Evolutionary conservation across 92 coral and sea anemone genomes (phyloP).

Genomic region (Porites divaricata): DNA sequence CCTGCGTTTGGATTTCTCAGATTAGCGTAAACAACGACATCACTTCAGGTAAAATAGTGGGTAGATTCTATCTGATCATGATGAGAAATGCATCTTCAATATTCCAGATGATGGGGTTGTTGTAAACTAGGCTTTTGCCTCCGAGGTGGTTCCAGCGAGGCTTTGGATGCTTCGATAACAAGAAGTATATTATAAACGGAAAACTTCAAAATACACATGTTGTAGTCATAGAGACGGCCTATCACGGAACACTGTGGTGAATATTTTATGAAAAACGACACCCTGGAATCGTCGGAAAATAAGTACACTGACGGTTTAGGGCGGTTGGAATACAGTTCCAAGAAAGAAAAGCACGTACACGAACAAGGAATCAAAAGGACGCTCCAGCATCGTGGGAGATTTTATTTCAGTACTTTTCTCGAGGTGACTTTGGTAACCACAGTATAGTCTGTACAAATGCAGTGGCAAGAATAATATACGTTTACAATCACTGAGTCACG

Average conservation of each 20-base stretch:
- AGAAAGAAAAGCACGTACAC: not conserved
- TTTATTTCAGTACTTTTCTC: not conserved
- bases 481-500: not conserved
- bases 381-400: not conserved
- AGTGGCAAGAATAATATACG: not conserved
- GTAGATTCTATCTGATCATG: not conserved
- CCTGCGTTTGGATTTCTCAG: not conserved
- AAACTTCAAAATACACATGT: not conserved
- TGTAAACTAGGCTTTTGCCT: not conserved
- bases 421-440: not conserved
- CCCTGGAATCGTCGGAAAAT: slow-evolving; percentile 2
- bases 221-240: slow-evolving; percentile 34
- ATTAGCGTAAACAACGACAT: slow-evolving; percentile 1
- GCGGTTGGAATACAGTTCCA: not conserved
- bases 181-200: slow-evolving; percentile 11
- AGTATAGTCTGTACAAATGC: not conserved
- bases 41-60: not conserved
- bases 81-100: not conserved
- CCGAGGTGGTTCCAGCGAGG: not conserved
- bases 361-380: not conserved
- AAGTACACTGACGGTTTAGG: not conserved
- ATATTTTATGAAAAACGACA: slow-evolving; percentile 8
- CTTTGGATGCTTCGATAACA: not conserved
- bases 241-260: slow-evolving; percentile 28
- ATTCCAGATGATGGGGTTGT: not conserved